Conservation (phyloP, 2,113 vertebrate genomes). For the Ahaetulla prasina region DNA sequence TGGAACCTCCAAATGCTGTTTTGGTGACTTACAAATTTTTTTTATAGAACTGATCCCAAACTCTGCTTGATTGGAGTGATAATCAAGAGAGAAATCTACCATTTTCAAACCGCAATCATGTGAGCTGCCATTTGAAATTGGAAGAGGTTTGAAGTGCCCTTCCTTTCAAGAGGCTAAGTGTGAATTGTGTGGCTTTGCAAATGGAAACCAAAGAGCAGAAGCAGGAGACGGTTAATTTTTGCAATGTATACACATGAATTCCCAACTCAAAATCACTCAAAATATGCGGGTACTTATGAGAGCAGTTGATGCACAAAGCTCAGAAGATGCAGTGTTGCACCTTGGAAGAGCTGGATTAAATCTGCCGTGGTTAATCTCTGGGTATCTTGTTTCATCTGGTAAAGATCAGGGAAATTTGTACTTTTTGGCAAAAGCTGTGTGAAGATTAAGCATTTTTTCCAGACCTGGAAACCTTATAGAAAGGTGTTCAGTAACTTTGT, state of each 20-base stretch:
- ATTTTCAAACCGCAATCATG: constrained; percentile 21
- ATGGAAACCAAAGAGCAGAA: constrained; percentile 8
- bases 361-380: not conserved
- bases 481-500: not conserved
- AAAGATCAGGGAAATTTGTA: not conserved
- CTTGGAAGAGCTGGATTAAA: not conserved
- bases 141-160: constrained; percentile 13
- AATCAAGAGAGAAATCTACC: constrained; percentile 37
- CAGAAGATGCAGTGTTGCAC: not conserved
- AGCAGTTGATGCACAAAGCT: not conserved
- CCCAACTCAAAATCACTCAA: not conserved
- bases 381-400: not conserved
- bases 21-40: not conserved
- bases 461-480: not conserved
- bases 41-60: not conserved
- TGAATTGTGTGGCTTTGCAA: not conserved
- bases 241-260: constrained; percentile 4
- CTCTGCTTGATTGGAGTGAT: not conserved
- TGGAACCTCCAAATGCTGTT: constrained; percentile 15
- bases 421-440: not conserved
- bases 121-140: not conserved
- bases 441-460: not conserved
- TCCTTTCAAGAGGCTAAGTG: not conserved
- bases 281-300: constrained; percentile 9
- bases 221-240: constrained; percentile 5